Base-by-base conservation (phyloP, 2,797 vertebrate species). In the Nyctalus aviator region DNA sequence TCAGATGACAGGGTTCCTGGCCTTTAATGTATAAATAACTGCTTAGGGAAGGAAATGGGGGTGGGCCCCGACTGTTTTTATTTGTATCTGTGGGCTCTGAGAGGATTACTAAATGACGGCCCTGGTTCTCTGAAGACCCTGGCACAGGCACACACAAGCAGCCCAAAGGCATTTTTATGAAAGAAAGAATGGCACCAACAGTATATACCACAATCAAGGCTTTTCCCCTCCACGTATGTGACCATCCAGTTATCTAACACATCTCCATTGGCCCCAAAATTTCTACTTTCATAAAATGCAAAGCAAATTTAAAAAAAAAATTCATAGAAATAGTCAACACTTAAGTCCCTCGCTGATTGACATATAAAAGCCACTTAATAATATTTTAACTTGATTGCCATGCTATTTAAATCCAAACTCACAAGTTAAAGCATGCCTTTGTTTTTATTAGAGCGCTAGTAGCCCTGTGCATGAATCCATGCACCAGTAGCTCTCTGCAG, bases 81-180 rank as follows among this genome's bases (percentile, higher is more conserved):
- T 89, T 73, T 92, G 32, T 57, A 95, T 83, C 55, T 92, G 35
- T 88, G 94, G 84, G 64, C n/a, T 4, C 4, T 68, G 62, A 83
- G 95, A 91, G 15, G 14, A 88, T 91, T 69, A 25, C 72, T 75
- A 96, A 97, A 93, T 53, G 41, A 68, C 97, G 96, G 62, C 76
- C 92, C 71, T 96, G 17, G 87, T 59, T 48, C 85, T 95, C 41
- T 96, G 79, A 90, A 30, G 21, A 2, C 4, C 25, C 44, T 55
- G 59, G 76, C 84, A 48, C n/a, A 78, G 73, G 35, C 21, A 27
- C 35, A 66, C 1, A 7, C 75, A 96, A 23, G 44, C 68, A 97
- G 50, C 27, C 88, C 81, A 81, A 79, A 10, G 13, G 1, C 8
- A 32, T 90, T 78, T 96, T 64, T 25, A 94, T 46, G 93, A 95